Evolutionary conservation across 1,140 invertebrate species (phyloP).

Genomic region (Charaxes varanes): DNA sequence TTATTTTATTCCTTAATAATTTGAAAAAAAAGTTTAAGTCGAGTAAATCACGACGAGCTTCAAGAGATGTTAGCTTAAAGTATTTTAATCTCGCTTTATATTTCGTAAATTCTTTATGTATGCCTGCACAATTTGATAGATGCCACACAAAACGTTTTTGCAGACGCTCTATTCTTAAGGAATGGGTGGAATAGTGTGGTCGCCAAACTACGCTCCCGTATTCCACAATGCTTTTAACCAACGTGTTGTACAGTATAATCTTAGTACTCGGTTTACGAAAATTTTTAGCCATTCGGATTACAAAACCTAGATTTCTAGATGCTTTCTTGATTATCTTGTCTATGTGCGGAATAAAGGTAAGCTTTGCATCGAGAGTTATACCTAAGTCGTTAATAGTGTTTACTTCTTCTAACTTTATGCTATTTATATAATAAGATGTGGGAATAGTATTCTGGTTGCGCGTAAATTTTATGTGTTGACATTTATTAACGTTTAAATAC

Average conservation of each 20-base stretch:
- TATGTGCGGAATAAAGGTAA: not conserved
- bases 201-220: slow-evolving; percentile 17
- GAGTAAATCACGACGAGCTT: too few species aligned
- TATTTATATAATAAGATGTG: not conserved
- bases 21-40: too few species aligned
- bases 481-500: not conserved
- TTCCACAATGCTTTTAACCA: too few species aligned
- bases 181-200: slow-evolving; percentile 16
- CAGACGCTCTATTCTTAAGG: slow-evolving; percentile 13
- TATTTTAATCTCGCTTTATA: too few species aligned
- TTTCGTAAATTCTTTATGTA: too few species aligned
- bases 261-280: too few species aligned
- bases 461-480: not conserved
- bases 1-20: too few species aligned
- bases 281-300: too few species aligned
- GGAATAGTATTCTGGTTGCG: not conserved
- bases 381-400: not conserved
- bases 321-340: too few species aligned
- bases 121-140: not conserved
- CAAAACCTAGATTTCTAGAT: too few species aligned
- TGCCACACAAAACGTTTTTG: slow-evolving; percentile 19
- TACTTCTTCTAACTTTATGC: not conserved
- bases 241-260: too few species aligned
- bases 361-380: not conserved
- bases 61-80: too few species aligned